Conservation (phyloP, 2,797 vertebrate genomes). For the Gallinago stenura region DNA sequence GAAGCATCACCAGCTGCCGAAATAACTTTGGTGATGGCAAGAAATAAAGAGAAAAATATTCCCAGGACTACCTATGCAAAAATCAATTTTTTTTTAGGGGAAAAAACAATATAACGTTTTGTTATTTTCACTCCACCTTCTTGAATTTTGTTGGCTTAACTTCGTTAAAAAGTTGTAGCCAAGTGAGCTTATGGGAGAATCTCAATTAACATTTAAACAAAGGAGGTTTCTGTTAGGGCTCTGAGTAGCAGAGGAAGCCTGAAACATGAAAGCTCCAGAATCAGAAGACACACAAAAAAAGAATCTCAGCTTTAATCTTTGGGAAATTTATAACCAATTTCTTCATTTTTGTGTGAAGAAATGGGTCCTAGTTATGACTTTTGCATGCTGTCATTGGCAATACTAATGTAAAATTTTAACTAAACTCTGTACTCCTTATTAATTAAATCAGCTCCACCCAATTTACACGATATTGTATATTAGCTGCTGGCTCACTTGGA, state of each 20-base stretch:
- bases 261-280: neutral
- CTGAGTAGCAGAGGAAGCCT: neutral
- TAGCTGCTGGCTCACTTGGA: neutral
- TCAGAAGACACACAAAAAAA: neutral
- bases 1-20: neutral
- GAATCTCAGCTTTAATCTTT: neutral
- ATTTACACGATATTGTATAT: neutral
- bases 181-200: neutral
- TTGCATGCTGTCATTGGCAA: neutral
- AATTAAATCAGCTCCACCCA: constrained; percentile 9
- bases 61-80: neutral
- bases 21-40: neutral
- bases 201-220: neutral
- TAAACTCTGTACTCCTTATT: neutral
- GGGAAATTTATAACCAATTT: neutral
- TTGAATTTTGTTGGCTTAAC: neutral
- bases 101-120: neutral
- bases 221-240: neutral
- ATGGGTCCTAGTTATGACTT: neutral
- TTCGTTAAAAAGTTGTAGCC: neutral
- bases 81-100: neutral
- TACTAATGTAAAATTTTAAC: neutral
- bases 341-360: neutral
- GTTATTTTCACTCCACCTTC: neutral
- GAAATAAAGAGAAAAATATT: neutral